Evolutionary conservation across 2,888 invertebrate genomes (phyloP).

Genomic region (Actias luna): DNA sequence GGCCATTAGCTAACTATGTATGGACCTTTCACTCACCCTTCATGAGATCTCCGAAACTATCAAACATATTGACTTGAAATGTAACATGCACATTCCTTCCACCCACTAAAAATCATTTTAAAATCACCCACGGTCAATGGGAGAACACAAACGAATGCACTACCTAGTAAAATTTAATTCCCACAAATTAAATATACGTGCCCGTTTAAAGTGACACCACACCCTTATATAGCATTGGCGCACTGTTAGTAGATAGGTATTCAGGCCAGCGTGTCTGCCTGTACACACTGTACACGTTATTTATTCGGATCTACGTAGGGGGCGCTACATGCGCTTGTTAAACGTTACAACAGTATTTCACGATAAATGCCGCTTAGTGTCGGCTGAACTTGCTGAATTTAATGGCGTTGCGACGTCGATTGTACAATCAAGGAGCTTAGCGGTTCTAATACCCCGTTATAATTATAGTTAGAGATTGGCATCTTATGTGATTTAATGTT

Average conservation of each 20-base stretch:
- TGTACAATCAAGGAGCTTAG: conserved; percentile 10
- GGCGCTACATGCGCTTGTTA: conserved; percentile 22
- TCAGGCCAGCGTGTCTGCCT: conserved; percentile 39
- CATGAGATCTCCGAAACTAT: too few relatives aligned
- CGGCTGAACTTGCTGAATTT: conserved; percentile 14
- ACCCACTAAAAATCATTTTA: too few relatives aligned
- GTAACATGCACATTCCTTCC: too few relatives aligned
- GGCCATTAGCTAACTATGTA: too few relatives aligned
- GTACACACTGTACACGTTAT: conserved; percentile 43
- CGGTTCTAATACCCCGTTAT: background rate
- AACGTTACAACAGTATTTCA: conserved; percentile 30
- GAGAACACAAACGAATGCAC: too few relatives aligned
- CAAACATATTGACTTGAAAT: too few relatives aligned
- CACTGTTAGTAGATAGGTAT: conserved; percentile 42
- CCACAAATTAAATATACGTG: background rate
- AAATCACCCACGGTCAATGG: too few relatives aligned
- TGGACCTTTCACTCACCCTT: too few relatives aligned
- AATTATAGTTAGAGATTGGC: background rate
- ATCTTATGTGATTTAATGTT: background rate
- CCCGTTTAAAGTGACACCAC: conserved; percentile 23
- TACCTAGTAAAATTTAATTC: background rate
- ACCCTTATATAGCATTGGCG: conserved; percentile 17
- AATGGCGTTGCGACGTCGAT: conserved; percentile 7
- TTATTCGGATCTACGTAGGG: conserved; percentile 42
- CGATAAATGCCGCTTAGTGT: conserved; percentile 27